Conservation (phyloP, 2,888 invertebrate species). For the Lithophane leautieri region DNA sequence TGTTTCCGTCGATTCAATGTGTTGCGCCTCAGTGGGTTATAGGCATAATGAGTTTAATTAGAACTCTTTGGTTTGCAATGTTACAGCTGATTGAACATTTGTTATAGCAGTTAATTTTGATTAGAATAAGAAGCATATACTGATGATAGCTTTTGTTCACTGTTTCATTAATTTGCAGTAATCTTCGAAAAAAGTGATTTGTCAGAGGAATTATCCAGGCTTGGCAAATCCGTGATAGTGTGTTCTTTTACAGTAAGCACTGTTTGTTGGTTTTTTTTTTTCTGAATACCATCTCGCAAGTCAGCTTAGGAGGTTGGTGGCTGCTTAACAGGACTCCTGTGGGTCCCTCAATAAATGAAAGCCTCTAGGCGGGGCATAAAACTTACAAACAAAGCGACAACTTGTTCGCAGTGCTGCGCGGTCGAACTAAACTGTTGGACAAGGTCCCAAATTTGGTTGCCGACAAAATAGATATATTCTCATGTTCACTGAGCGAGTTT, state of each 20-base stretch:
- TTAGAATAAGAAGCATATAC: neutral
- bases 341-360: too few relatives aligned
- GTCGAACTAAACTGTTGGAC: too few relatives aligned
- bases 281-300: too few relatives aligned
- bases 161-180: neutral
- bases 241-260: neutral
- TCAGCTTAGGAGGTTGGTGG: too few relatives aligned
- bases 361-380: too few relatives aligned
- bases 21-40: slow-evolving; percentile 41
- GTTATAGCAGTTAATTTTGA: neutral
- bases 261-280: too few relatives aligned
- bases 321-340: too few relatives aligned
- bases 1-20: slow-evolving; percentile 35
- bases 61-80: slow-evolving; percentile 15
- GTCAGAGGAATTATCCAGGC: neutral
- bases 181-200: neutral
- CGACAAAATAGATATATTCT: too few relatives aligned
- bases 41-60: slow-evolving; percentile 48
- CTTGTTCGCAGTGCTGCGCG: too few relatives aligned
- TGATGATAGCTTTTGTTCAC: neutral
- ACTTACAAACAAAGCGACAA: too few relatives aligned
- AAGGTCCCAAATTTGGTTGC: too few relatives aligned
- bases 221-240: neutral
- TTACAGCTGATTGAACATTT: slow-evolving; percentile 36
- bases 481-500: too few relatives aligned